These are phyloP conservation scores for Synchiropus splendidus DNA, from an alignment of 2,113 vertebrate genomes.

Conservation along the genomic window DNA sequence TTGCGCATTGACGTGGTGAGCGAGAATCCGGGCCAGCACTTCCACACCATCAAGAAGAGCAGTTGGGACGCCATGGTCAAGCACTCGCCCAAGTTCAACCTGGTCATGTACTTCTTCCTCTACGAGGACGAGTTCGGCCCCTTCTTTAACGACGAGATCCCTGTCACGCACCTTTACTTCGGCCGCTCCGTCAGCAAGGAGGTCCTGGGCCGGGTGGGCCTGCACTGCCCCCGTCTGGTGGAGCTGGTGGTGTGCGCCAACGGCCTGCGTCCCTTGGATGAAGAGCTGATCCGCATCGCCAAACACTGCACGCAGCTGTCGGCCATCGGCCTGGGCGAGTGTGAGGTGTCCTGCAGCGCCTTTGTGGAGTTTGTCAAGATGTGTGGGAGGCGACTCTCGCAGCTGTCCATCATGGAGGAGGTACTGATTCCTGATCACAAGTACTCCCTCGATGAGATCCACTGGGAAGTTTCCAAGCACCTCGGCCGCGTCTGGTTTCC, in stretches of 20 bases:
- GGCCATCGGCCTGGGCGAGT: constrained; percentile 91
- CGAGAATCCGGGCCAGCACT: constrained; percentile 90
- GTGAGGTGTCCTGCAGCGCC: constrained; percentile 94
- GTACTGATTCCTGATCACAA: constrained; percentile 93
- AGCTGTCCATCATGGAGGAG: constrained; percentile 97
- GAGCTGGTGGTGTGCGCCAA: constrained; percentile 97
- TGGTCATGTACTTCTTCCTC: constrained; percentile 98
- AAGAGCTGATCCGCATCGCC: constrained; percentile 93
- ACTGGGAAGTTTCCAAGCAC: constrained; percentile 97
- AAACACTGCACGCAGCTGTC: constrained; percentile 89
- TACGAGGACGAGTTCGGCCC: constrained; percentile 94
- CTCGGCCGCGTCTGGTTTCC: constrained; percentile 96
- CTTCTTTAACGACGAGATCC: constrained; percentile 89
- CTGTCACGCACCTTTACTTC: constrained; percentile 93
- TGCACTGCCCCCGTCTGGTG: constrained; percentile 88
- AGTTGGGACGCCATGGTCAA: constrained; percentile 97
- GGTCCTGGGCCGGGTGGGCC: constrained; percentile 87
- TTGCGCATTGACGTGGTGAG: constrained; percentile 95
- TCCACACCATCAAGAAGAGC: constrained; percentile 90
- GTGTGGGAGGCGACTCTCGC: constrained; percentile 88
- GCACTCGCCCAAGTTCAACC: constrained; percentile 92
- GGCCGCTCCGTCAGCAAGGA: constrained; percentile 95
- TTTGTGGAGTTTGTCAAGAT: constrained; percentile 97
- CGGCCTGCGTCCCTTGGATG: constrained; percentile 87
- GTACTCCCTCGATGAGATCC: constrained; percentile 91